Base-by-base conservation (phyloP, 2,113 vertebrate species). In the Pterocles gutturalis region DNA sequence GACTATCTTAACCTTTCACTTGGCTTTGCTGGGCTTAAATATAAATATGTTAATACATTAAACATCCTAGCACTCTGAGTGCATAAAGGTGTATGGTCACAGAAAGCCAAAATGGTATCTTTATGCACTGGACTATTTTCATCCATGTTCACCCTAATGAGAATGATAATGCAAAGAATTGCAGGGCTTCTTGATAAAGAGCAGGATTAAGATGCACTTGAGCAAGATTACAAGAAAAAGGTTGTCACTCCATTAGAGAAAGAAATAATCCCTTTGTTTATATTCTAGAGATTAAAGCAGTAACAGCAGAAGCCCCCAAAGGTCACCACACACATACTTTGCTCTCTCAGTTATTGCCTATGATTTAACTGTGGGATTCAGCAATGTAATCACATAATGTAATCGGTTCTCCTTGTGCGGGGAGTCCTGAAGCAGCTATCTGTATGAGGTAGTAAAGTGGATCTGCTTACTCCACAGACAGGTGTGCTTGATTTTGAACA, bases 131-230 rank as follows among this genome's bases (percentile, higher is more conserved):
- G 24, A 14, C 31, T 84, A 2, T 51, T 84, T 83, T 33, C 7
- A 15, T 66, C 17, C 54, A 2, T 38, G 14, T 26, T 41, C 53
- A 58, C 55, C 51, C 29, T 13, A 64, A 4, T 3, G 28, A 53
- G n/a, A 87, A 75, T 6, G 46, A 53, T 75, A 87, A 60, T 0
- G 3, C 8, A 6, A 38, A 92, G 46, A 29, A 55, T 70, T 58
- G 26, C 55, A 62, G 80, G 58, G 55, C 28, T 71, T 16, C 41
- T 60, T 1, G 25, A 18, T 19, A 55, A 85, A 70, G 51, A 92
- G 60, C 51, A 83, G 95, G 75, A 85, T 96, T 94, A 92, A 38
- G 53, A 45, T 69, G 85, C 61, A 78, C 69, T 97, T 92, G 91
- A 87, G 61, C 0, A 13, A 89, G 83, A 81, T 95, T 90, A 64